Evolutionary conservation across 2,113 vertebrate species (phyloP).

Genomic region (Nerophis lumbriciformis): DNA sequence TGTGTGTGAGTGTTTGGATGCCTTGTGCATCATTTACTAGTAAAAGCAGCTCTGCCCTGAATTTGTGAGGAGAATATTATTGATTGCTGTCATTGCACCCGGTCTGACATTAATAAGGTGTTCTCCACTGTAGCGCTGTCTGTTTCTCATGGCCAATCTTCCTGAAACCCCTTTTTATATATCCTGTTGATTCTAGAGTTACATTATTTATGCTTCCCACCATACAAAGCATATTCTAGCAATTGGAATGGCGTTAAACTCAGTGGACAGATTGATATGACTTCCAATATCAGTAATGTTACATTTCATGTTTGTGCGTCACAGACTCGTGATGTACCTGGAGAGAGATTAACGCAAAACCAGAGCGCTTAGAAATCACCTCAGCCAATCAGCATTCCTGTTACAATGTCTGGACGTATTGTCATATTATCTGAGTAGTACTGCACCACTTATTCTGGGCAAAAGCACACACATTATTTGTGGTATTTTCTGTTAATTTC

Average conservation of each 20-base stretch:
- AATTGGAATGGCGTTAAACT: neutral
- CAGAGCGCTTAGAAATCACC: constrained; percentile 41
- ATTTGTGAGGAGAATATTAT: constrained; percentile 50
- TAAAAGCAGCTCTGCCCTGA: constrained; percentile 36
- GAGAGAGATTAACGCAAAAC: constrained; percentile 57
- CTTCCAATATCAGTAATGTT: neutral
- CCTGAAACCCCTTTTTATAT: neutral
- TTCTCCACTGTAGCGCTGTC: constrained; percentile 8
- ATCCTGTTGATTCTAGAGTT: neutral
- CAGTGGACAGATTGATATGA: neutral
- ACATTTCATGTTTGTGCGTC: neutral
- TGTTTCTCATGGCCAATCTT: constrained; percentile 8
- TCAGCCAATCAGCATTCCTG: constrained; percentile 48
- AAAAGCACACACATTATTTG: neutral
- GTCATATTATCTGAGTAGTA: constrained; percentile 33
- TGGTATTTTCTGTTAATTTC: neutral
- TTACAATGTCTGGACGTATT: constrained; percentile 51
- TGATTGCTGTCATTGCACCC: constrained; percentile 43
- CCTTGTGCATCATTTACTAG: constrained; percentile 37
- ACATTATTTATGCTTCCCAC: constrained; percentile 2
- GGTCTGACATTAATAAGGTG: constrained; percentile 38
- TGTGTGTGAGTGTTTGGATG: constrained; percentile 24
- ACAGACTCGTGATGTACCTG: constrained; percentile 57
- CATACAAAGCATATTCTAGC: neutral
- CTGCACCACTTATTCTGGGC: constrained; percentile 46